These are phyloP conservation scores for Ophion ellenae DNA, from an alignment of 2,888 invertebrate genomes.

Conservation along the genomic window DNA sequence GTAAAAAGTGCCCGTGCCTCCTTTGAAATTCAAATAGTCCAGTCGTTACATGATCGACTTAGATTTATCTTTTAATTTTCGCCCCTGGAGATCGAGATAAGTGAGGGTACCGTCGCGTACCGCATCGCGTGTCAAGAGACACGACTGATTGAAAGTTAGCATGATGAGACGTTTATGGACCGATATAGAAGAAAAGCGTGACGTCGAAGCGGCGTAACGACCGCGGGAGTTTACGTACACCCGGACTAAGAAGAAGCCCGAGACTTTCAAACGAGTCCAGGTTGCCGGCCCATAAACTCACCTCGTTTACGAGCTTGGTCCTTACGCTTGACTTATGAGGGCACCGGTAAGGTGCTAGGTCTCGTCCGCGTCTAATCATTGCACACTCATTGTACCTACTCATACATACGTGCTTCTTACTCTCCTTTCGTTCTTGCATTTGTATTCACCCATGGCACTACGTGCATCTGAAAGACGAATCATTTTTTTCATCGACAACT, in stretches of 20 bases:
- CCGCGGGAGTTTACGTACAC: conserved; percentile 43
- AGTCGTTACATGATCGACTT: background rate
- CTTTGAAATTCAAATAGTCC: background rate
- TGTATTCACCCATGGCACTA: too few relatives aligned
- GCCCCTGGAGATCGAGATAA: conserved; percentile 20
- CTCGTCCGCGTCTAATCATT: conserved; percentile 39
- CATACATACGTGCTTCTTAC: background rate
- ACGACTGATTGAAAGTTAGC: conserved; percentile 52
- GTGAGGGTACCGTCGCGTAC: background rate
- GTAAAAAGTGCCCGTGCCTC: background rate
- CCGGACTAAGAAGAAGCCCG: conserved; percentile 36
- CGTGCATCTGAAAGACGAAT: too few relatives aligned
- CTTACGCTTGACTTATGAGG: conserved; percentile 62
- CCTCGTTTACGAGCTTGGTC: conserved; percentile 64
- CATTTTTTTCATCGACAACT: too few relatives aligned
- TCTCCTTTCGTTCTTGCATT: background rate
- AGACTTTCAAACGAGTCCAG: conserved; percentile 58
- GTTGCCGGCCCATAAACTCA: conserved; percentile 59
- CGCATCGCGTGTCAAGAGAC: conserved; percentile 21
- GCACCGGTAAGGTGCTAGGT: conserved; percentile 43
- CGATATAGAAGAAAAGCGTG: conserved; percentile 4
- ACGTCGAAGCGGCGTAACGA: conserved; percentile 40
- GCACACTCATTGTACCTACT: background rate
- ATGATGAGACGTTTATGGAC: conserved; percentile 51
- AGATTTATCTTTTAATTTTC: background rate